These are phyloP conservation scores for Thalassophryne amazonica DNA, from an alignment of 2,797 vertebrate species.

Conservation along the genomic window DNA sequence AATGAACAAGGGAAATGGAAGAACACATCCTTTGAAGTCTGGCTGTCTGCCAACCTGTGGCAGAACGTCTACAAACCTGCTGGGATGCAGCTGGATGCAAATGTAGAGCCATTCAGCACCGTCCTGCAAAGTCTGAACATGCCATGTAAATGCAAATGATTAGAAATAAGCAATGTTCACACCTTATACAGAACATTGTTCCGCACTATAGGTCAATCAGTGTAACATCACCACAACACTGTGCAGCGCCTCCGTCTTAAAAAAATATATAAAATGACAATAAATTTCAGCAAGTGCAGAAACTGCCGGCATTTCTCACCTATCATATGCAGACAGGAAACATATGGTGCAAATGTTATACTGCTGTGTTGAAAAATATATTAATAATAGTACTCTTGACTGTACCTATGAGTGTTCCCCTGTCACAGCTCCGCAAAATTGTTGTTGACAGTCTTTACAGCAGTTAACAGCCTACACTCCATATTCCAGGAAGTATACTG, in stretches of 20 bases:
- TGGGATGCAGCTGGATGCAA: slow-evolving; percentile 14
- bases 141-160: no score
- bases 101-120: slow-evolving; percentile 13
- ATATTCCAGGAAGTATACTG: neutral
- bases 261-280: no score
- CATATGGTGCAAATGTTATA: neutral
- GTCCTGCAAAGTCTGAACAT: neutral
- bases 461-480: neutral
- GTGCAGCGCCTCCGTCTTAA: no score
- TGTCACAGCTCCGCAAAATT: neutral
- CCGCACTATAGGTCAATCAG: no score
- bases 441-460: neutral
- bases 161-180: no score
- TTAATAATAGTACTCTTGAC: slow-evolving; percentile 5
- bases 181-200: neutral
- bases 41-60: slow-evolving; percentile 39
- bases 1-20: slow-evolving; percentile 54
- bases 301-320: no score
- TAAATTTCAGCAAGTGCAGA: no score
- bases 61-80: slow-evolving; percentile 28
- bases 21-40: slow-evolving; percentile 32
- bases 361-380: no score
- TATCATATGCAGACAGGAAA: neutral
- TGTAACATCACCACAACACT: no score
- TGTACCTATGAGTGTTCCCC: neutral